These are phyloP conservation scores for Lithophane semibrunnea DNA, from an alignment of 2,888 invertebrate species.

Conservation along the genomic window DNA sequence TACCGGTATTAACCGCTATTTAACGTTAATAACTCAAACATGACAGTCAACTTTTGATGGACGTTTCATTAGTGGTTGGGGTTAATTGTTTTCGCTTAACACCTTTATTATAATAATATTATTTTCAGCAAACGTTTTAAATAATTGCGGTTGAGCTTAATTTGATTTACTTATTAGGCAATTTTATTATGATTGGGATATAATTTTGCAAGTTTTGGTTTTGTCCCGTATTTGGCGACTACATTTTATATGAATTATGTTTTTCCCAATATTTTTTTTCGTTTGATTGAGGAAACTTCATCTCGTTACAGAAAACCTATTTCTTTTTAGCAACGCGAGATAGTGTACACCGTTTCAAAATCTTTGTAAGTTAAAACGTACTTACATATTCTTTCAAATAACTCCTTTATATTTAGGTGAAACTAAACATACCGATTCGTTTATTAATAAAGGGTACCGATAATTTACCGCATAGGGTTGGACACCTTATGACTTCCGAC, in stretches of 20 bases:
- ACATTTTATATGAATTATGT: background rate
- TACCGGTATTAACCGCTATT: slow-evolving; percentile 49
- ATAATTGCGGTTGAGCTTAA: slow-evolving; percentile 23
- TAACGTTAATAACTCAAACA: slow-evolving; percentile 52
- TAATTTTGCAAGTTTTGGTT: background rate
- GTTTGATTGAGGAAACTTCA: background rate
- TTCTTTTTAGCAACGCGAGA: background rate
- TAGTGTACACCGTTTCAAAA: background rate
- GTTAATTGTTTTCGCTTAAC: slow-evolving; percentile 46
- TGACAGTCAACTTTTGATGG: slow-evolving; percentile 40
- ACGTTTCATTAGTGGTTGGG: slow-evolving; percentile 37
- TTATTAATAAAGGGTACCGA: background rate
- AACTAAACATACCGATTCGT: background rate
- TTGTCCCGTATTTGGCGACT: too few species aligned
- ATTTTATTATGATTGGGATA: slow-evolving; percentile 17
- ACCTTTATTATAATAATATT: slow-evolving; percentile 18
- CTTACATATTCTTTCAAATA: background rate
- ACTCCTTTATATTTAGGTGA: background rate
- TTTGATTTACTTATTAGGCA: background rate
- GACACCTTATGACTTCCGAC: slow-evolving; percentile 23
- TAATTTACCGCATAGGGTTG: background rate
- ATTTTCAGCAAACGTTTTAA: slow-evolving; percentile 18
- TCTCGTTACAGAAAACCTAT: background rate
- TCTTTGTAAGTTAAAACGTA: background rate
- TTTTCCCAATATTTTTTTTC: too few species aligned